These are phyloP conservation scores for Sturmia bella DNA, from an alignment of 2,888 invertebrate genomes.

Conservation along the genomic window DNA sequence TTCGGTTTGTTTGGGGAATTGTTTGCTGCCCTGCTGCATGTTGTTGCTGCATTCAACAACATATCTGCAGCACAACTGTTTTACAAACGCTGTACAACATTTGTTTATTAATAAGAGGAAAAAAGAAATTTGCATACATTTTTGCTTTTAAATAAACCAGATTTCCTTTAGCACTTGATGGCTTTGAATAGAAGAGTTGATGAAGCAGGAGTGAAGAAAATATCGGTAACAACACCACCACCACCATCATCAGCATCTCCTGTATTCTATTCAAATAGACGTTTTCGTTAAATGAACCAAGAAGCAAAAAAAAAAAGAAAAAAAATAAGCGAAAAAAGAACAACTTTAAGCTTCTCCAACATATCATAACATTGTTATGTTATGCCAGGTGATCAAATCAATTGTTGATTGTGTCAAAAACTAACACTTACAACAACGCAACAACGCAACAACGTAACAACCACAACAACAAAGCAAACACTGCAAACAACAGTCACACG, in stretches of 20 bases:
- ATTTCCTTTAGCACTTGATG: constrained; percentile 57
- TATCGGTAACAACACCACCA: constrained; percentile 46
- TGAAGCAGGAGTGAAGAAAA: constrained; percentile 58
- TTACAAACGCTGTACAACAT: constrained; percentile 35
- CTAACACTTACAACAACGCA: constrained; percentile 64
- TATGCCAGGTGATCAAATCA: constrained; percentile 78
- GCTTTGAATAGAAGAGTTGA: constrained; percentile 20
- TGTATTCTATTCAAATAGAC: constrained; percentile 18
- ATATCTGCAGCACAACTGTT: constrained; percentile 38
- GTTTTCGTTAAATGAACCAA: constrained; percentile 35
- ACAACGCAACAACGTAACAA: constrained; percentile 32
- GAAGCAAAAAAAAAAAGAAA: background rate
- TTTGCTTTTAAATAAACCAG: constrained; percentile 62
- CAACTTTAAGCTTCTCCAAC: constrained; percentile 67
- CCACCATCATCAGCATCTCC: constrained; percentile 33
- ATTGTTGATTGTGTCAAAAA: constrained; percentile 76
- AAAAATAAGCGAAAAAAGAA: constrained; percentile 53
- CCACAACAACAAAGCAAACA: constrained; percentile 29
- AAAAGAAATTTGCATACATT: constrained; percentile 47
- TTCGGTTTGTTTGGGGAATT: constrained; percentile 27
- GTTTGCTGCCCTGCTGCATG: constrained; percentile 32
- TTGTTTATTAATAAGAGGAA: constrained; percentile 46
- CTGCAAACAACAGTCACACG: constrained; percentile 29
- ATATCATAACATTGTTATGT: constrained; percentile 73
- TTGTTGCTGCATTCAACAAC: constrained; percentile 33